A percentile compares a stretch with the other conserved stretches of the same genome.
Evolutionary conservation across 2,113 vertebrate species (phyloP).

Genomic region (Pheucticus melanocephalus): DNA sequence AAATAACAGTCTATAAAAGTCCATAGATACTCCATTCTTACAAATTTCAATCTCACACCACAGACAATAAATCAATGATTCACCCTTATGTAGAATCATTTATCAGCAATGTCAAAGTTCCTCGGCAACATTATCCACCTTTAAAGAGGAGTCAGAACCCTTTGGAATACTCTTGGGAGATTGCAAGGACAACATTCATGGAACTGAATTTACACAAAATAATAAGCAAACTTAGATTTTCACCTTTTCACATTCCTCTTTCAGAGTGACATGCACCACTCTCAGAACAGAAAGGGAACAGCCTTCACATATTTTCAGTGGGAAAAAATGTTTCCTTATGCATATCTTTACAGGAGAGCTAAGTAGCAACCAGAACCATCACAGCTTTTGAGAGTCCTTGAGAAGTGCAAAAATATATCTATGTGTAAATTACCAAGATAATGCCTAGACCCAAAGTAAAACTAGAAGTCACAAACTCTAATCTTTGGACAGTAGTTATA

Average conservation of each 20-base stretch:
- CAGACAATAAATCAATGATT: slow-evolving; percentile 46
- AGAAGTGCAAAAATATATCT: neutral
- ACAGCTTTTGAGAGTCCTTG: neutral
- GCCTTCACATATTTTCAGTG: neutral
- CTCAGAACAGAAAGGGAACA: neutral
- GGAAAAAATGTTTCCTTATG: neutral
- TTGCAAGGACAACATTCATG: neutral
- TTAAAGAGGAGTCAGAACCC: neutral
- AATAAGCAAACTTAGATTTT: neutral
- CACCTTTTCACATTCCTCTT: neutral
- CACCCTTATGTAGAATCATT: slow-evolving; percentile 18
- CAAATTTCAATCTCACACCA: slow-evolving; percentile 7
- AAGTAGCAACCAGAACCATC: neutral
- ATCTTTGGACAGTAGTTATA: neutral
- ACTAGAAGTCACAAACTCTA: neutral
- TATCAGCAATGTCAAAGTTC: slow-evolving; percentile 32
- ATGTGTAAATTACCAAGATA: neutral
- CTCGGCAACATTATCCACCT: neutral
- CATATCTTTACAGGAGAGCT: neutral
- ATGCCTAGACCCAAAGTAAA: neutral
- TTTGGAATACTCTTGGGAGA: neutral
- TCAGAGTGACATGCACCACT: neutral
- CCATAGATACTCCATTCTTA: neutral
- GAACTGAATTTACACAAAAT: neutral
- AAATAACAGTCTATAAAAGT: slow-evolving; percentile 26